A percentile compares a stretch with the other conserved stretches of the same genome.
These are phyloP conservation scores for Exocentrus adspersus DNA, from an alignment of 2,888 invertebrate species.

Conservation along the genomic window DNA sequence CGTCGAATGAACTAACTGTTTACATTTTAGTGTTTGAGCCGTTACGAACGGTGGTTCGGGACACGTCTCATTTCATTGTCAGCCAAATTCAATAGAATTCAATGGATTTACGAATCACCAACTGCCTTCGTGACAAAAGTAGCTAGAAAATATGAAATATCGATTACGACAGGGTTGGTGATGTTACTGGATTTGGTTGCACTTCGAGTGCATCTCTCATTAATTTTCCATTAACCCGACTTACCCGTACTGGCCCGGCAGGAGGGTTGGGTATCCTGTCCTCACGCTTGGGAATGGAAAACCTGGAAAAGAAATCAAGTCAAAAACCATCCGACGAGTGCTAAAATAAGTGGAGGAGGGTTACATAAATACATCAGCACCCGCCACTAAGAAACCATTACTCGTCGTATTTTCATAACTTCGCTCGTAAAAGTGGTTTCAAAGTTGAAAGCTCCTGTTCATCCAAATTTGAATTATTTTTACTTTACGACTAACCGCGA, in stretches of 20 bases:
- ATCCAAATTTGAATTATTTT: not conserved
- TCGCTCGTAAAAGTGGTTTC: not conserved
- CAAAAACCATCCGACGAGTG: too few species aligned
- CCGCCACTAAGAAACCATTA: too few species aligned
- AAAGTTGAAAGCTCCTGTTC: not conserved
- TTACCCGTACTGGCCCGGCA: slow-evolving; percentile 89
- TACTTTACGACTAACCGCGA: not conserved
- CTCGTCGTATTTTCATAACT: too few species aligned
- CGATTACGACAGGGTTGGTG: slow-evolving; percentile 58
- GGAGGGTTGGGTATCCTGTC: slow-evolving; percentile 80
- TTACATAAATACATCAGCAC: too few species aligned
- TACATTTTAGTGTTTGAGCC: slow-evolving; percentile 60
- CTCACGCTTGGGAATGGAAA: slow-evolving; percentile 81
- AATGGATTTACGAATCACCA: slow-evolving; percentile 62
- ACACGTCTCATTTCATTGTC: slow-evolving; percentile 57
- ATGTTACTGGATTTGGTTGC: slow-evolving; percentile 47
- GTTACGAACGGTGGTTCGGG: slow-evolving; percentile 59
- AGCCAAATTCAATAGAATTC: slow-evolving; percentile 63
- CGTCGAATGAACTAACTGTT: slow-evolving; percentile 64
- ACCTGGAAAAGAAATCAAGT: slow-evolving; percentile 68
- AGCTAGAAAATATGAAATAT: slow-evolving; percentile 64
- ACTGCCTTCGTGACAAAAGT: slow-evolving; percentile 61
- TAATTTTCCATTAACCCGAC: slow-evolving; percentile 60
- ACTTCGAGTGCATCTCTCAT: slow-evolving; percentile 36
- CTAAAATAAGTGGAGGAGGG: too few species aligned